Percentiles rank a stretch among this genome's conserved stretches.
phyloP scores from a whole-genome alignment of 2,113 vertebrate genomes.

The Eupsittula cactorum region DNA sequence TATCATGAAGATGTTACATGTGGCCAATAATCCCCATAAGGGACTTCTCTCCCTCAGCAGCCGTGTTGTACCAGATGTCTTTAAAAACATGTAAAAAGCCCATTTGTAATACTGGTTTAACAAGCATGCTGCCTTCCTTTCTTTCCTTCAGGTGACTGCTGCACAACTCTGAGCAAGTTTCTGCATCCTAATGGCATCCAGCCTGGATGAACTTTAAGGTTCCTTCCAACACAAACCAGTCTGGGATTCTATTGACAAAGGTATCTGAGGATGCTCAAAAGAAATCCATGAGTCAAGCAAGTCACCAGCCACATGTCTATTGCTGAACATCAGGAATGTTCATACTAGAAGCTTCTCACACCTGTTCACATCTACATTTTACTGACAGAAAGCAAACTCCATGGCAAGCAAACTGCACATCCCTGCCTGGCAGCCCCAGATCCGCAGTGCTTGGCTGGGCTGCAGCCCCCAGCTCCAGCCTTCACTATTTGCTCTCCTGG shows the following conservation, averaged over 20 bases:
- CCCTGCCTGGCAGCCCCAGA: neutral
- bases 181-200: neutral
- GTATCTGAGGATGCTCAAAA: neutral
- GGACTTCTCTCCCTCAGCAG: neutral
- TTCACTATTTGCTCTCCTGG: neutral
- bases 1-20: neutral
- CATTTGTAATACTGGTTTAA: neutral
- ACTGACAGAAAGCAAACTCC: neutral
- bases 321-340: neutral
- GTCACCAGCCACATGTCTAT: neutral
- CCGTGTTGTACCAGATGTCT: neutral
- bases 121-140: neutral
- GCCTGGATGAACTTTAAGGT: neutral
- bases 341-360: neutral
- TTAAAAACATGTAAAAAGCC: neutral
- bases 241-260: neutral
- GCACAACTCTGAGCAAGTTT: neutral
- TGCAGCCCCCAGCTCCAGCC: neutral
- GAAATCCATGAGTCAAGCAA: constrained; percentile 4
- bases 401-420: neutral
- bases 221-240: neutral
- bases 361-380: neutral
- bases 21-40: neutral
- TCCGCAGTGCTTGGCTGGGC: neutral
- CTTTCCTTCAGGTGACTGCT: neutral